These are phyloP conservation scores for Microplitis deprimator DNA, from an alignment of 2,888 invertebrate species.

Conservation along the genomic window DNA sequence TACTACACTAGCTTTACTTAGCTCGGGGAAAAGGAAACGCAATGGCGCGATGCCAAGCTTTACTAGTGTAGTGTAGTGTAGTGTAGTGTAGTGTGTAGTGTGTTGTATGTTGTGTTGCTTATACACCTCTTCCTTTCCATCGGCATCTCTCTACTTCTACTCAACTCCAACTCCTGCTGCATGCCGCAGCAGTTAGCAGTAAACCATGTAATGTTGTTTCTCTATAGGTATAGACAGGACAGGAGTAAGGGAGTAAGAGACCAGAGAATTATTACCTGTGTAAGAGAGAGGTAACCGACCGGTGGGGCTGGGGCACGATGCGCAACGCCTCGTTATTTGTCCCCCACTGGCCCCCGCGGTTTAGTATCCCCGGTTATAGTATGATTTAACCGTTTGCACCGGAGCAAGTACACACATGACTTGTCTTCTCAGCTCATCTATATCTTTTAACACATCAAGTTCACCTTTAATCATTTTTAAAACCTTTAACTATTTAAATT, in stretches of 20 bases:
- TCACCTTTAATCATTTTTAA: neutral
- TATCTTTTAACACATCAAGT: neutral
- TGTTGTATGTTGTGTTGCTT: neutral
- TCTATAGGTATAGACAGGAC: neutral
- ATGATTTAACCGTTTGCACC: neutral
- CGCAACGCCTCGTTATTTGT: constrained; percentile 8
- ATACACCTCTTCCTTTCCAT: constrained; percentile 26
- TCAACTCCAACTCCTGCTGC: neutral
- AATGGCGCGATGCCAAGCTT: constrained; percentile 27
- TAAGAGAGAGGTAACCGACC: neutral
- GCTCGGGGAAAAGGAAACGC: constrained; percentile 29
- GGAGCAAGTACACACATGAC: neutral
- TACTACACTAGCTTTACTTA: constrained; percentile 1
- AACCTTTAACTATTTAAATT: neutral
- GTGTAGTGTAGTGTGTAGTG: neutral
- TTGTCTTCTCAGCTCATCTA: neutral
- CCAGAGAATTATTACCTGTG: neutral
- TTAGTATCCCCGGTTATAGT: constrained; percentile 8
- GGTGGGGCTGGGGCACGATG: constrained; percentile 10
- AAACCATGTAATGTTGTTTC: neutral
- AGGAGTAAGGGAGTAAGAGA: neutral
- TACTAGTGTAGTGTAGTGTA: neutral
- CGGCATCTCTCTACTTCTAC: constrained; percentile 19
- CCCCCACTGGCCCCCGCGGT: neutral
- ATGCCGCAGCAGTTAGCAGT: neutral